These are phyloP conservation scores for Catharus bicknelli DNA, from an alignment of 2,113 vertebrate genomes.

Conservation along the genomic window DNA sequence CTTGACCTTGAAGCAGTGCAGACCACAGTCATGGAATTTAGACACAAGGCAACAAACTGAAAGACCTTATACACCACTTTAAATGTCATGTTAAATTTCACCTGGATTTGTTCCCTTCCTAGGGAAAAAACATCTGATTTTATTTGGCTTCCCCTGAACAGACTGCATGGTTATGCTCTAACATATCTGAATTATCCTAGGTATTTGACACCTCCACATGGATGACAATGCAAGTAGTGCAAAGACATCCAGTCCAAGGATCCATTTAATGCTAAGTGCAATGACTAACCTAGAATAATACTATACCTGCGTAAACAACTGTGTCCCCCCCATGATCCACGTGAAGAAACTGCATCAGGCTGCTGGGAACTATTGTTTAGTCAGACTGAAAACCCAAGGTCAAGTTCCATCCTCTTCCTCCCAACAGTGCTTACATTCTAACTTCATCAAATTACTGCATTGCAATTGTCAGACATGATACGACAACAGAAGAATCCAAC, in stretches of 20 bases:
- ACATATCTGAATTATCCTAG: not conserved
- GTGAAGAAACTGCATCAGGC: not conserved
- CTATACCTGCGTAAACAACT: not conserved
- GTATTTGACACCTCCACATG: not conserved
- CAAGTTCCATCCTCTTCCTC: not conserved
- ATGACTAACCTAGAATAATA: not conserved
- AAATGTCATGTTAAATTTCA: not conserved
- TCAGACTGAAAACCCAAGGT: not conserved
- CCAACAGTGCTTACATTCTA: not conserved
- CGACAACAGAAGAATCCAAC: not conserved
- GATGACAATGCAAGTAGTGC: not conserved
- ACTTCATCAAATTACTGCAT: not conserved
- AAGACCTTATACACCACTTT: not conserved
- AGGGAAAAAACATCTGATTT: not conserved
- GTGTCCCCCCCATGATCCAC: too few species aligned
- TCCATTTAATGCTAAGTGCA: not conserved
- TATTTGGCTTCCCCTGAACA: not conserved
- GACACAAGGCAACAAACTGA: not conserved
- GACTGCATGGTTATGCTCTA: not conserved
- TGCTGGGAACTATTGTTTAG: not conserved
- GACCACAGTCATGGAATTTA: not conserved
- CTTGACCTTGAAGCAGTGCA: not conserved
- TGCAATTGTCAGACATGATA: not conserved
- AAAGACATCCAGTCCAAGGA: not conserved
- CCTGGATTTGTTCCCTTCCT: not conserved